These are phyloP conservation scores for Pocota personata DNA, from an alignment of 2,888 invertebrate species.

Conservation along the genomic window DNA sequence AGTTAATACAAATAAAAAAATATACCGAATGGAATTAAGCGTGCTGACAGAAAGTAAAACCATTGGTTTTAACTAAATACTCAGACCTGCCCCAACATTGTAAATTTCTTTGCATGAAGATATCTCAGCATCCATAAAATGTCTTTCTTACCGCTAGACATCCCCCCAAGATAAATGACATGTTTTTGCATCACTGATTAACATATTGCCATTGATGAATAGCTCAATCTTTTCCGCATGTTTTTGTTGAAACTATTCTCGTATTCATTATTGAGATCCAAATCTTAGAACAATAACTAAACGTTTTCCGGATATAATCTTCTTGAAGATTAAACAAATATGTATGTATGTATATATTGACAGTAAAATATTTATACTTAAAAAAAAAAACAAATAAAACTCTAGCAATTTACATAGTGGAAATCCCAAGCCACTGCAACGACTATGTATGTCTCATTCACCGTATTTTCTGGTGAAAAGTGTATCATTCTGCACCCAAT, in stretches of 20 bases:
- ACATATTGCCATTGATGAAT: conserved; percentile 16
- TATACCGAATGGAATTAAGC: background rate
- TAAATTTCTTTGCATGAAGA: background rate
- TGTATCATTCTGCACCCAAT: conserved; percentile 1
- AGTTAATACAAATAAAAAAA: too few relatives aligned
- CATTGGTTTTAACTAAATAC: background rate
- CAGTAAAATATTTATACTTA: background rate
- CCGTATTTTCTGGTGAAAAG: conserved; percentile 4
- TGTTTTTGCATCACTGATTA: conserved; percentile 5
- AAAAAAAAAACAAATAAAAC: background rate
- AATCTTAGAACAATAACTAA: conserved; percentile 32
- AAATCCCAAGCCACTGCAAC: conserved; percentile 2
- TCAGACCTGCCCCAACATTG: background rate
- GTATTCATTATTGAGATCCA: conserved; percentile 34
- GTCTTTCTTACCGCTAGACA: background rate
- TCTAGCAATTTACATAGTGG: background rate
- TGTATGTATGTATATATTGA: background rate
- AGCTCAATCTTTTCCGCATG: conserved; percentile 23
- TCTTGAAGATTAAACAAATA: conserved; percentile 11
- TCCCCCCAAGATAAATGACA: background rate
- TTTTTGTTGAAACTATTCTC: conserved; percentile 17
- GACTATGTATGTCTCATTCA: background rate
- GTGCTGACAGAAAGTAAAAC: background rate
- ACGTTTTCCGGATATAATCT: conserved; percentile 17
- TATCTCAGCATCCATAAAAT: background rate